These are phyloP conservation scores for Trogon surrucura DNA, from an alignment of 2,113 vertebrate species.

Conservation along the genomic window DNA sequence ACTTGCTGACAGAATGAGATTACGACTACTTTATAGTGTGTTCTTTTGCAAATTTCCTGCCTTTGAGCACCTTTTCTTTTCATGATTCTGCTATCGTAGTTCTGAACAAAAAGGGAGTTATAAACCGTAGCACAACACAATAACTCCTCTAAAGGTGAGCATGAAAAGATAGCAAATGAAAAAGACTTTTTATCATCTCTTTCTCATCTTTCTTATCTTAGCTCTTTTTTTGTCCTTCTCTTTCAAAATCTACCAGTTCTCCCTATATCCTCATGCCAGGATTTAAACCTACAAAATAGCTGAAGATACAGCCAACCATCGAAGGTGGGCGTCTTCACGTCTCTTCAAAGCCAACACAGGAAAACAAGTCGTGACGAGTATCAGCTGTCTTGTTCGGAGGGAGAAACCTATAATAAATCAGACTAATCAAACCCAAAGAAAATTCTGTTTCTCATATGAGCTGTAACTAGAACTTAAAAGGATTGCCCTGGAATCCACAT, in stretches of 20 bases:
- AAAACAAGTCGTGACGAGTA: neutral
- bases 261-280: neutral
- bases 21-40: neutral
- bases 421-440: neutral
- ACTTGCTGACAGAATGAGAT: neutral
- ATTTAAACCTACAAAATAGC: neutral
- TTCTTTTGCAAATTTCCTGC: constrained; percentile 10
- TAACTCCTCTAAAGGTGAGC: neutral
- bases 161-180: neutral
- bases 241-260: neutral
- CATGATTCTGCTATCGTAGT: neutral
- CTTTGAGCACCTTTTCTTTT: neutral
- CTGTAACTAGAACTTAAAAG: neutral
- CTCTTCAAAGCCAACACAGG: neutral
- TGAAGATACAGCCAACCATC: neutral
- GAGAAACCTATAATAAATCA: neutral
- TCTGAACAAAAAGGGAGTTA: neutral
- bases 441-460: neutral
- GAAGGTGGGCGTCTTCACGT: neutral
- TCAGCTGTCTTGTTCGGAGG: neutral
- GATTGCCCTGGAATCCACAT: neutral
- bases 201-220: neutral
- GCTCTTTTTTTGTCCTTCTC: neutral
- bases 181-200: neutral
- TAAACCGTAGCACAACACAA: neutral